A percentile compares a stretch with the other conserved stretches of the same genome.
phyloP scores from a whole-genome alignment of 2,888 invertebrate genomes.

The Trachelus tabidus region DNA sequence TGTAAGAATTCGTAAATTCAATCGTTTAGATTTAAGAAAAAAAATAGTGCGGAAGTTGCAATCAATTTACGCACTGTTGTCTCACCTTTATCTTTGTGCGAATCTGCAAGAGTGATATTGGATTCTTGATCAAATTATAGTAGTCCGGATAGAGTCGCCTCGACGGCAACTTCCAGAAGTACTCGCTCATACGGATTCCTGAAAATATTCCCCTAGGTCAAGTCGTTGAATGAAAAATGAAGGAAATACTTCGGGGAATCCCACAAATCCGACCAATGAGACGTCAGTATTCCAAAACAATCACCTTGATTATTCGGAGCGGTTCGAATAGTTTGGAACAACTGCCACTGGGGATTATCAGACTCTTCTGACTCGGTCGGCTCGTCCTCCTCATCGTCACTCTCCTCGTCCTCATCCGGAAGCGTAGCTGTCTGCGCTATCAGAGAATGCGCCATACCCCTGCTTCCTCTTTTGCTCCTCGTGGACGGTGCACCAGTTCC shows the following conservation, averaged over 20 bases:
- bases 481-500: slow-evolving; percentile 55
- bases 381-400: slow-evolving; percentile 72
- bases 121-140: slow-evolving; percentile 95
- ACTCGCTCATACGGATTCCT: slow-evolving; percentile 89
- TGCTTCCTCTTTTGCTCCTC: slow-evolving; percentile 59
- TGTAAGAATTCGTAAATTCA: slow-evolving; percentile 44
- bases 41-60: neutral
- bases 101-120: slow-evolving; percentile 94
- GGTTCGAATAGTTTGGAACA: slow-evolving; percentile 85
- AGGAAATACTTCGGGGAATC: neutral
- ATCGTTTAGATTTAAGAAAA: neutral
- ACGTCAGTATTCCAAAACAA: neutral
- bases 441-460: slow-evolving; percentile 66
- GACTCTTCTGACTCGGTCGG: slow-evolving; percentile 67
- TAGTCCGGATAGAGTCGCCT: slow-evolving; percentile 95
- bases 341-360: slow-evolving; percentile 89
- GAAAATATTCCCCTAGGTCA: slow-evolving; percentile 38
- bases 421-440: slow-evolving; percentile 73
- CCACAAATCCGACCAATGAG: neutral
- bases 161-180: slow-evolving; percentile 93
- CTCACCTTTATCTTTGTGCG: slow-evolving; percentile 78
- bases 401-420: slow-evolving; percentile 73
- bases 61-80: neutral
- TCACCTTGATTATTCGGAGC: slow-evolving; percentile 70
- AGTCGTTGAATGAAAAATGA: neutral